Conservation (phyloP, 2,797 vertebrate species). For the Aeoliscus strigatus region DNA sequence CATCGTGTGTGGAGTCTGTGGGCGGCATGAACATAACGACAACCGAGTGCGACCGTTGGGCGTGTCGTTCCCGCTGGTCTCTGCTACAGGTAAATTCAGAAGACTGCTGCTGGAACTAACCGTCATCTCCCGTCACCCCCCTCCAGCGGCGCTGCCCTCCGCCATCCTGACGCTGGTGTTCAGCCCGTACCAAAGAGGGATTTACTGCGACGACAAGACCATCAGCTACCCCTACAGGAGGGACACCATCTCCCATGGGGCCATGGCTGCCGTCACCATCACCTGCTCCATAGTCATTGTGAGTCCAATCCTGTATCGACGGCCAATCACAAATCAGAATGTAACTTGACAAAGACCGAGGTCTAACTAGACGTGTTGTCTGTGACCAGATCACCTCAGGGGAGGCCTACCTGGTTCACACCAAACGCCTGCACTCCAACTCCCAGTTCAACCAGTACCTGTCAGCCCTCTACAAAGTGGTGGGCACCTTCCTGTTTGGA, state of each 20-base stretch:
- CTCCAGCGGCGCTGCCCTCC: conserved; percentile 84
- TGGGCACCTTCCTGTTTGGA: conserved; percentile 91
- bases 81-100: too few relatives aligned
- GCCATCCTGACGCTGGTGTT: conserved; percentile 80
- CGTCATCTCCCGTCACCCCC: too few relatives aligned
- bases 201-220: conserved; percentile 87
- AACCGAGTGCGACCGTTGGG: too few relatives aligned
- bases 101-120: too few relatives aligned
- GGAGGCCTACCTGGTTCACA: conserved; percentile 87
- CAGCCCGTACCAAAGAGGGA: conserved; percentile 81
- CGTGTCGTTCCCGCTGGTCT: too few relatives aligned
- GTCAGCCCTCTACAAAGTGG: conserved; percentile 90
- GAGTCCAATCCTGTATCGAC: too few relatives aligned
- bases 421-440: conserved; percentile 82
- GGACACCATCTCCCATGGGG: conserved; percentile 87
- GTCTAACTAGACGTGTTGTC: too few relatives aligned
- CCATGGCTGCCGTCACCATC: conserved; percentile 86
- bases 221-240: conserved; percentile 84
- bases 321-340: too few relatives aligned
- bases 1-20: too few relatives aligned
- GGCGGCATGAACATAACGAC: too few relatives aligned
- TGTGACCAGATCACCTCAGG: conserved; percentile 75
- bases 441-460: conserved; percentile 90
- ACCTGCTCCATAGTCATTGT: conserved; percentile 83
- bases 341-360: too few relatives aligned